These are phyloP conservation scores for Hypselothyrea guttata DNA, from an alignment of 2,888 invertebrate genomes.

Conservation along the genomic window DNA sequence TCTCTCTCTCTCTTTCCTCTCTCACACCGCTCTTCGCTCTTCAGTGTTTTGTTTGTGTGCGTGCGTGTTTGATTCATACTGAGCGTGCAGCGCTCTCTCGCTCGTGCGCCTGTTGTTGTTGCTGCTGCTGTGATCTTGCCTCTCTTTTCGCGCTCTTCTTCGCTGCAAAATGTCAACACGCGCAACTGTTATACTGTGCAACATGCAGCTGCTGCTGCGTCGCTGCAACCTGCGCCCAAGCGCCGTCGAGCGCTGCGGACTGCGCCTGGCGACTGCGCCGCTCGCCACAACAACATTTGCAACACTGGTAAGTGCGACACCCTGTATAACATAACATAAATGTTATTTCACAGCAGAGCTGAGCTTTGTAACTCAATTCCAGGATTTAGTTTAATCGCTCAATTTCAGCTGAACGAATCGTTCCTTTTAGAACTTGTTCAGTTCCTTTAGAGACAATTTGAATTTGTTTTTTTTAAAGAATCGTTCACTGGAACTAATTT, in stretches of 20 bases:
- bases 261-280: constrained; percentile 74
- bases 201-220: constrained; percentile 85
- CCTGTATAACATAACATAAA: constrained; percentile 23
- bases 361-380: too few species aligned
- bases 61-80: neutral
- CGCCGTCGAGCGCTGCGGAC: constrained; percentile 79
- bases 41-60: constrained; percentile 5
- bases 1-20: neutral
- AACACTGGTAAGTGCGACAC: constrained; percentile 56
- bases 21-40: neutral
- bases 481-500: too few species aligned
- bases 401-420: too few species aligned
- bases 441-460: too few species aligned
- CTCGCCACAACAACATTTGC: constrained; percentile 54
- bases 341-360: too few species aligned
- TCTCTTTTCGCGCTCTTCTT: too few species aligned
- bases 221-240: constrained; percentile 81
- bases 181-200: constrained; percentile 83
- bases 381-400: too few species aligned
- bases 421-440: too few species aligned
- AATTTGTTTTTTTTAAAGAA: too few species aligned
- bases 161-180: constrained; percentile 58
- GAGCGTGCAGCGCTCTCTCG: constrained; percentile 1
- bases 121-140: constrained; percentile 37
- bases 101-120: constrained; percentile 16